Conservation (phyloP, 2,888 invertebrate species). For the Agrypnus murinus region DNA sequence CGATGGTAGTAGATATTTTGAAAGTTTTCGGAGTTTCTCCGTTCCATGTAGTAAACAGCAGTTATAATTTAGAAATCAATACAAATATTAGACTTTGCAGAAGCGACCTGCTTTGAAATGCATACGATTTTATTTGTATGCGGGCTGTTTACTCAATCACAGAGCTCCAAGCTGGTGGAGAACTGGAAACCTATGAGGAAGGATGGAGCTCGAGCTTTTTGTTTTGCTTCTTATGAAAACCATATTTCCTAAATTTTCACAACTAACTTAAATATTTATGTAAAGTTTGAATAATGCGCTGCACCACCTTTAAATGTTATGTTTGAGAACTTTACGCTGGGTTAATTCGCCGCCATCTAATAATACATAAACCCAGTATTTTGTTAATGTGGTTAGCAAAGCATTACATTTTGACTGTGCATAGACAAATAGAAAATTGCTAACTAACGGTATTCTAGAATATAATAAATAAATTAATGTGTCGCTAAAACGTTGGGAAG, state of each 20-base stretch:
- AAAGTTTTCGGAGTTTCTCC: constrained; percentile 44
- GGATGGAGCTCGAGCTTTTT: constrained; percentile 30
- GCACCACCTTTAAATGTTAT: not conserved
- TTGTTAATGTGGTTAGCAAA: too few species aligned
- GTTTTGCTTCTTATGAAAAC: constrained; percentile 44
- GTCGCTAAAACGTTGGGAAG: too few species aligned
- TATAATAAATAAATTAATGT: too few species aligned
- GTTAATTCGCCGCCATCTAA: too few species aligned
- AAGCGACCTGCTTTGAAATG: constrained; percentile 54
- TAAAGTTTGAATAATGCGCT: constrained; percentile 13
- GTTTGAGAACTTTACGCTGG: too few species aligned
- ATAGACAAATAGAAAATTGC: too few species aligned
- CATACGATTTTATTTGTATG: constrained; percentile 55
- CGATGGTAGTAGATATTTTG: constrained; percentile 43
- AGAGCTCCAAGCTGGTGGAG: constrained; percentile 43
- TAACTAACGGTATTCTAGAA: too few species aligned
- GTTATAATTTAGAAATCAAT: constrained; percentile 56
- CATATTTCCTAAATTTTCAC: constrained; percentile 30
- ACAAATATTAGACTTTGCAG: constrained; percentile 53
- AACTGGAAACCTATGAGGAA: constrained; percentile 37
- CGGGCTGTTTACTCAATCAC: constrained; percentile 54
- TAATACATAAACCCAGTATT: too few species aligned
- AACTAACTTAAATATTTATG: constrained; percentile 41
- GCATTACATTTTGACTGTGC: too few species aligned
- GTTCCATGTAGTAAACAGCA: constrained; percentile 51